Base-by-base conservation (phyloP, 2,888 invertebrate genomes). In the Cephus spinipes region DNA sequence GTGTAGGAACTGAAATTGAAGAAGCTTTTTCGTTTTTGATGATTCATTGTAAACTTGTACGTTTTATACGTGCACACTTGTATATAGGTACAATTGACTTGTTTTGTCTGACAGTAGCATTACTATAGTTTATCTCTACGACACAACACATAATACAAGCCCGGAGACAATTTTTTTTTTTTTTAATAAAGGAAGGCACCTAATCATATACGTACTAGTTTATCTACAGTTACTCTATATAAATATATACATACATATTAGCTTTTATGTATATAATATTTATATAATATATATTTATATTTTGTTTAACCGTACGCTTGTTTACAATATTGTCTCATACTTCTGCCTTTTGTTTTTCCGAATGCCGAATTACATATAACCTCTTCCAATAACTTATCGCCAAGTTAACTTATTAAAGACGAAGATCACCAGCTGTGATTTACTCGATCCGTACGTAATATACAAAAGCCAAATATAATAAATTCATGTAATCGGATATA, bases 151-250 rank as follows among this genome's bases (percentile, higher is more conserved):
- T 80, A 84, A 82, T 85, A 83, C 74, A 86, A 84, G 80, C 83
- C 81, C 83, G 81, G 85, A 79, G 73, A 81, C 82, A 55, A 40
- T 15, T 40, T 40, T 40, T 36, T 40, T 84, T 77, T 80, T 81
- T 82, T 81, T 84, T 84, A 81, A 84, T 87, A 80, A 84, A 88
- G 84, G 85, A 89, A 90, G 90, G 90, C 89, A 90, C 90, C 90
- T 90, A 90, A 87, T 87, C 82, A 85, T 79, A 80, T 80, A 82
- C 81, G 82, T 85, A 82, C 80, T 80, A 84, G 78, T 83, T 86
- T 84, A 86, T 85, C 85, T 87, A 89, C 84, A 85, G 81, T 81
- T 83, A 82, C 83, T 81, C 79, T 83, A 83, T 83, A 83, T 79
- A 76, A 81, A 83, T 80, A 81, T 76, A 81, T 78, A 69, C 34